Conservation (phyloP, 2,888 invertebrate genomes). For the Barypeithes pellucidus region DNA sequence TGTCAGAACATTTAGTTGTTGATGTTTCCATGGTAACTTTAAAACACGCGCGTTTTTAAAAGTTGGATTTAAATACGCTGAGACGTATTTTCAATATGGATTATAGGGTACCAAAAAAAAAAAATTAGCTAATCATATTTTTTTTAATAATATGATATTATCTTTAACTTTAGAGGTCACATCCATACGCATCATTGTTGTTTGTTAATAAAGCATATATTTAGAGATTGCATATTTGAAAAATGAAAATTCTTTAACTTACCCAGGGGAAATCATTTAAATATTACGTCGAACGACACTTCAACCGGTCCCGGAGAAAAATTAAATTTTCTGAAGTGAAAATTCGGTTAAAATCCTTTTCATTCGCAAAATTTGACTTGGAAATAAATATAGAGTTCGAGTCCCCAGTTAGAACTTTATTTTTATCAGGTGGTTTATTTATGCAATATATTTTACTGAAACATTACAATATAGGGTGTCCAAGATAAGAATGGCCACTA, state of each 20-base stretch:
- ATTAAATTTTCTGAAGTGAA: constrained; percentile 25
- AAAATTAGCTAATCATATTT: no score
- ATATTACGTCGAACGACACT: constrained; percentile 17
- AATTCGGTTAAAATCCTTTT: constrained; percentile 18
- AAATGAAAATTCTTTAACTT: constrained; percentile 6
- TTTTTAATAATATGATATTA: no score
- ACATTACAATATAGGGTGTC: no score
- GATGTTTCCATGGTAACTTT: no score
- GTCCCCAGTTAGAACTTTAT: background rate
- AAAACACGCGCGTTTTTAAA: no score
- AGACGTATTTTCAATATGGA: no score
- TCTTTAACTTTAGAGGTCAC: no score
- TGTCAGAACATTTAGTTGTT: no score
- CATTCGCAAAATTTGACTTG: constrained; percentile 8
- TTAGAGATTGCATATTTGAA: background rate
- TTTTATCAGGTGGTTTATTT: background rate
- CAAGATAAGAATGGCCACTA: no score
- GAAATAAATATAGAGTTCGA: background rate
- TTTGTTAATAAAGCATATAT: background rate
- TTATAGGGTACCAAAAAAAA: no score
- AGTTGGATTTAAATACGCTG: no score
- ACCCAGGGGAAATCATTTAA: constrained; percentile 14
- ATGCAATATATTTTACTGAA: background rate
- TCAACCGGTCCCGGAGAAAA: background rate
- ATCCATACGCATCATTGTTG: no score